Evolutionary conservation across 2,797 vertebrate genomes (phyloP), one percentile per base, ranked within the genome.

Genomic region (Anguilla anguilla): DNA sequence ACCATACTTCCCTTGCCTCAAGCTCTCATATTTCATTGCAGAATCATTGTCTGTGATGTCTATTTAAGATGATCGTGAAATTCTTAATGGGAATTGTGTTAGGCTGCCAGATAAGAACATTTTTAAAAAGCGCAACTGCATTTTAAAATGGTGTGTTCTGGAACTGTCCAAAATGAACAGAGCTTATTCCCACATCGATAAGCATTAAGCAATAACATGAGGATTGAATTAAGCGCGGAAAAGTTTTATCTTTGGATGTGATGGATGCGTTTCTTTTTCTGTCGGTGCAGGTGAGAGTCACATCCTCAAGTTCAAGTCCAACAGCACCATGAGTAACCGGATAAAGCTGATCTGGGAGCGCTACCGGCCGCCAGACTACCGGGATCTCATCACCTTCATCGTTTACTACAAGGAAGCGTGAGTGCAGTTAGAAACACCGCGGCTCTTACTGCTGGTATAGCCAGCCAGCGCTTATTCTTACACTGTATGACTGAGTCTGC

Each of bases 381-480:
- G 97, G 93, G 98, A 99, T 94, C 97, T 99, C 91, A 98, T 99
- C 95, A 98, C 98, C 94, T 99, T 99, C 90, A 98, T 98, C 0
- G 97, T 99, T 69, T 99, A 98, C 96, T 99, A 99, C 95, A 99
- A 99, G 92, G 99, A 99, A 90, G 97, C 98, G 99, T 99, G 94
- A 94, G 98, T 79, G 31, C 35, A 79, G 35, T 64, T 19, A 19
- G n/a, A 72, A 4, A 31, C 28, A 9, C 67, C 28, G 10, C 67
- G 28, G n/a, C 67, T 74, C 13, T 17, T 61, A 6, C n/a, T n/a
- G 6, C 25, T 28, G 67, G 6, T 6, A 5, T 10, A 69, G 28
- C 67, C 9, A 11, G 25, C 39, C 39, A 22, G 15, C 19, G 22
- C 77, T 81, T 46, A 46, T 9, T 43, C 0, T 49, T 17, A 46